Evolutionary conservation across 1,140 invertebrate species (phyloP).

Genomic region (Aporrectodea caliginosa): DNA sequence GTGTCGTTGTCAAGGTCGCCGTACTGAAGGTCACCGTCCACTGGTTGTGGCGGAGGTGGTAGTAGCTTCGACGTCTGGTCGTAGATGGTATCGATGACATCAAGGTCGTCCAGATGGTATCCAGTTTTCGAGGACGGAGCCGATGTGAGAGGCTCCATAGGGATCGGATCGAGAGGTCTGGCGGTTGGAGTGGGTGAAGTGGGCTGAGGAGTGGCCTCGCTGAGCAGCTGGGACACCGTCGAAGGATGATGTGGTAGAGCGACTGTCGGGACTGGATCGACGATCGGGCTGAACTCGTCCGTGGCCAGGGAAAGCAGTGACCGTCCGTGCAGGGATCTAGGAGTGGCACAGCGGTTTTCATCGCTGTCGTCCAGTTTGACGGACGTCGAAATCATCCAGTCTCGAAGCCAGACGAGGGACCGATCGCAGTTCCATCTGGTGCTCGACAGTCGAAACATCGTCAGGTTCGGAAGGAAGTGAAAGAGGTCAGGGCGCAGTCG

Average conservation of each 20-base stretch:
- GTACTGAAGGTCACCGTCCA: background rate
- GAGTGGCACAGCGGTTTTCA: slow-evolving; percentile 35
- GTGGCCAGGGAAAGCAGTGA: slow-evolving; percentile 42
- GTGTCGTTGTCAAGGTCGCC: background rate
- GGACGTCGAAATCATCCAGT: slow-evolving; percentile 44
- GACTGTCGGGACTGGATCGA: too few species aligned
- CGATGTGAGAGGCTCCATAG: background rate
- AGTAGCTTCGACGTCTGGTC: background rate
- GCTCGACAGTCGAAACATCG: slow-evolving; percentile 47
- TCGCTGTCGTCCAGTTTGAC: slow-evolving; percentile 24
- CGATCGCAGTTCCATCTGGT: slow-evolving; percentile 55
- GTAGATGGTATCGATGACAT: background rate
- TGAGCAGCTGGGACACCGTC: background rate
- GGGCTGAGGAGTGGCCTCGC: background rate
- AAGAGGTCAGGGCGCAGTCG: slow-evolving; percentile 65
- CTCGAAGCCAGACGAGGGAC: slow-evolving; percentile 44
- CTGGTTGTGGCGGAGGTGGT: background rate
- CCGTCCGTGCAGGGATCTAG: slow-evolving; percentile 39
- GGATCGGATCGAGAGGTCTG: too few species aligned
- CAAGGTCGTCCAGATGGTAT: background rate
- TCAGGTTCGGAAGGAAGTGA: slow-evolving; percentile 66
- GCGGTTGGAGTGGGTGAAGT: background rate
- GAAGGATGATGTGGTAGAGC: background rate
- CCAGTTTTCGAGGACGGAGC: background rate
- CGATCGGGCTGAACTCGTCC: slow-evolving; percentile 34